Evolutionary conservation across 2,888 invertebrate genomes (phyloP), one percentile per base, ranked within the genome.

Genomic region (Eupithecia dodoneata): DNA sequence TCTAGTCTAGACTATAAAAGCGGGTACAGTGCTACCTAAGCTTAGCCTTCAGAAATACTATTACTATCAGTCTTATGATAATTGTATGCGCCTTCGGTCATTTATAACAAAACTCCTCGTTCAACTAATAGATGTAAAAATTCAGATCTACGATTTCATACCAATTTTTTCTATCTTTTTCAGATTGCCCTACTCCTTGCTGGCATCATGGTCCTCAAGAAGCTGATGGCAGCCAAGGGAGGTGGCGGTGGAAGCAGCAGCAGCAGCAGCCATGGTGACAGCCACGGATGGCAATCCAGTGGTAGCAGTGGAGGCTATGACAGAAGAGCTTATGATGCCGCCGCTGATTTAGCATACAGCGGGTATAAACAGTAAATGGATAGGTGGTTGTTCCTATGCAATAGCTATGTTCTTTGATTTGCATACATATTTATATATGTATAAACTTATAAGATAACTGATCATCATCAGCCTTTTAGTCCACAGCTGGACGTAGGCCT

Each of bases 151-250:
- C 52, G 4, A 4, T 52, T 52, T 63, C 30, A 4, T 30, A 71
- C 42, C 13, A 66, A 7, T 30, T 63, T 4, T 45, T 59, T 18
- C 13, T 30, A 52, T 71, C 52, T 30, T 44, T 76, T 97, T 78
- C 97, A 97, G 95, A 97, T 98, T 84, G 98, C 98, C 0, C 93
- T 98, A 1, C 96, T 98, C 10, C 93, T 98, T 63, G 96, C 98
- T 4, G 97, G 98, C 80, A 97, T 98, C 87, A 97, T 98, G 85
- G 97, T 97, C 0, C 90, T 98, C 71, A 98, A 98, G 96, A 98
- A 98, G 90, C 93, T 98, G 55, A 95, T 98, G 87, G 95, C 96
- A 0, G 96, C 96, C 85, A 97, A 97, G 89, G 96, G 96, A 66
- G 94, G 96, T 18, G 9, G 55, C n/a, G n/a, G 55, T 9, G 94